phyloP scores from a whole-genome alignment of 2,113 vertebrate species.

The Micromys minutus region DNA sequence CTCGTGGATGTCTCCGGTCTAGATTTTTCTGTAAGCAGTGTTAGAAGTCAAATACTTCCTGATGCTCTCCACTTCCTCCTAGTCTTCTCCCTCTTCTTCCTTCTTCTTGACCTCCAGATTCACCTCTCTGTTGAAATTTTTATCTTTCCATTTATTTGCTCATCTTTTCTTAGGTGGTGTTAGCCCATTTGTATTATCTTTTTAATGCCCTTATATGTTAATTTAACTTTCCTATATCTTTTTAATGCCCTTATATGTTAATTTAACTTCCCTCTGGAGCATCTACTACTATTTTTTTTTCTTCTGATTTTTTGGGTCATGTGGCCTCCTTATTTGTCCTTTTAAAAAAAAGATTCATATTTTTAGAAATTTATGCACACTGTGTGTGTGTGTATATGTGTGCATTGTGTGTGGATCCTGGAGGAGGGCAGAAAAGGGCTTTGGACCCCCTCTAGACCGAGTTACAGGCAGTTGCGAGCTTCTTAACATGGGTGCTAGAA shows the following conservation, averaged over 20 bases:
- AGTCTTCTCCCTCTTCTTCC: conserved; percentile 94
- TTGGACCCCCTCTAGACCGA: neutral
- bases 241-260: too few relatives aligned
- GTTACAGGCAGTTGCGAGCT: neutral
- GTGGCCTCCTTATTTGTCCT: neutral
- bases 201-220: neutral
- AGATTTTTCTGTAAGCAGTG: conserved; percentile 95
- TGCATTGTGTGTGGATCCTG: neutral
- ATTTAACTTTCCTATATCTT: neutral
- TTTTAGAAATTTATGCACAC: neutral
- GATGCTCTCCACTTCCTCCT: conserved; percentile 97
- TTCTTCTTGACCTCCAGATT: neutral
- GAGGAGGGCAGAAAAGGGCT: neutral
- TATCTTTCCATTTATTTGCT: conserved; percentile 15
- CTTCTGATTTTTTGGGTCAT: conserved; percentile 17
- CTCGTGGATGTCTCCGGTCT: conserved; percentile 94
- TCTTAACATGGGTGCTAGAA: neutral
- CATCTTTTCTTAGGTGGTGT: neutral
- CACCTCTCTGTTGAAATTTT: conserved; percentile 17
- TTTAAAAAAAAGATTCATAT: neutral
- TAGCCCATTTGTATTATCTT: neutral
- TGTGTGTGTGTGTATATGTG: neutral
- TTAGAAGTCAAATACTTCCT: conserved; percentile 96
- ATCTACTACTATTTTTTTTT: neutral
- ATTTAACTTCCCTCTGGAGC: neutral